Percentiles rank a stretch among this genome's conserved stretches.
phyloP scores from a whole-genome alignment of 2,797 vertebrate species.

The Parambassis ranga region DNA sequence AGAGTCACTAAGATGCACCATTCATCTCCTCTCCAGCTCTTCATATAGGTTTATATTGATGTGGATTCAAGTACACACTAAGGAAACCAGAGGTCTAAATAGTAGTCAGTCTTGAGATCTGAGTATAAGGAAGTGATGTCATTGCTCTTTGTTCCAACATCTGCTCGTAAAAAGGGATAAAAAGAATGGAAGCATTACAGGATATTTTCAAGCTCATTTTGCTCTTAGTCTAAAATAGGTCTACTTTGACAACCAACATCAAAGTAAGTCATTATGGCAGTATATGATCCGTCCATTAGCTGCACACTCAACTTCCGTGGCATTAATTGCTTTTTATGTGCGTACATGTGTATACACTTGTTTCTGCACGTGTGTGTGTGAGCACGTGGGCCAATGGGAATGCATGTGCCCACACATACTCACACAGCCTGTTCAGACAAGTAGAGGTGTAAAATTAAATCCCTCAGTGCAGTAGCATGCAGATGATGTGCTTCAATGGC shows the following conservation, averaged over 20 bases:
- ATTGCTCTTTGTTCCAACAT: slow-evolving; percentile 76
- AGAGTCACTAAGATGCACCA: slow-evolving; percentile 49
- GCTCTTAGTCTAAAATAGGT: slow-evolving; percentile 65
- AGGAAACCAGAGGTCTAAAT: slow-evolving; percentile 58
- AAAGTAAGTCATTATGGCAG: slow-evolving; percentile 69
- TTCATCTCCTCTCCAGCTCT: slow-evolving; percentile 63
- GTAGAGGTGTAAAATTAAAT: slow-evolving; percentile 77
- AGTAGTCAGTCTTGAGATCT: slow-evolving; percentile 57
- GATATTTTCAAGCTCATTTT: slow-evolving; percentile 60
- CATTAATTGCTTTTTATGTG: slow-evolving; percentile 66
- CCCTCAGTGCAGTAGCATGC: slow-evolving; percentile 74
- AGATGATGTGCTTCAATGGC: slow-evolving; percentile 76
- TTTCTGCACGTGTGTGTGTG: slow-evolving; percentile 25
- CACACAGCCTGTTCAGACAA: slow-evolving; percentile 63
- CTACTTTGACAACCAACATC: slow-evolving; percentile 65
- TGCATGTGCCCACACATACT: slow-evolving; percentile 52
- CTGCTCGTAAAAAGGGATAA: slow-evolving; percentile 72
- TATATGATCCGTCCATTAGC: slow-evolving; percentile 76
- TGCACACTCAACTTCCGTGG: slow-evolving; percentile 51
- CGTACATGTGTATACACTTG: slow-evolving; percentile 6
- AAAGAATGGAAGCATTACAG: slow-evolving; percentile 60
- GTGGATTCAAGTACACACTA: slow-evolving; percentile 43
- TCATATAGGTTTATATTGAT: slow-evolving; percentile 40
- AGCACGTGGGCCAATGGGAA: neutral
- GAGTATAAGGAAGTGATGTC: slow-evolving; percentile 64